Conservation (phyloP, 2,113 vertebrate genomes). For the Rhynchomys soricoides region DNA sequence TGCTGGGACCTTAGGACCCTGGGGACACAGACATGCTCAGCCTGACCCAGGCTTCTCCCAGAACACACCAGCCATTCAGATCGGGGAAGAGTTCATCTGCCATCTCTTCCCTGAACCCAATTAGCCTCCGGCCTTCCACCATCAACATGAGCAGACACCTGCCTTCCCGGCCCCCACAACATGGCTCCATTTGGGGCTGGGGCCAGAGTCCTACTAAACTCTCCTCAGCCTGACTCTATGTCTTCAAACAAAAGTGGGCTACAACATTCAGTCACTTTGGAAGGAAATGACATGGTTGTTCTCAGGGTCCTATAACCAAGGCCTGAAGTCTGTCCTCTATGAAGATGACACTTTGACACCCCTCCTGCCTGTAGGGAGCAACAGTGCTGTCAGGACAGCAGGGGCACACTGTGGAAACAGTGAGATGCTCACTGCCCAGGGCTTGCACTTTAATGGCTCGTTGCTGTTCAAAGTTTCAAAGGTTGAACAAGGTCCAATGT, state of each 20-base stretch:
- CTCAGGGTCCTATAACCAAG: background rate
- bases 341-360: rapidly evolving
- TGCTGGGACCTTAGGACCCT: background rate
- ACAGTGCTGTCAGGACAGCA: rapidly evolving
- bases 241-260: background rate
- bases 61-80: background rate
- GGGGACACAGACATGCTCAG: background rate
- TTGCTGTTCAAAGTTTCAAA: rapidly evolving
- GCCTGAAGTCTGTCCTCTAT: background rate
- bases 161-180: background rate
- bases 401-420: rapidly evolving
- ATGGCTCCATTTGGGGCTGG: background rate
- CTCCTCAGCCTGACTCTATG: background rate
- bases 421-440: rapidly evolving
- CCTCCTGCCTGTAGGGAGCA: background rate
- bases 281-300: background rate
- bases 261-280: background rate
- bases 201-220: background rate
- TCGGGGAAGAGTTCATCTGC: background rate
- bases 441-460: background rate
- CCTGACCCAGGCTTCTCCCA: background rate
- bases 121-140: background rate
- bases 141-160: background rate
- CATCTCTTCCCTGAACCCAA: background rate
- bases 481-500: rapidly evolving